Evolutionary conservation across 2,113 vertebrate species (phyloP), one percentile per base, ranked within the genome.

Genomic region (Buteo buteo): DNA sequence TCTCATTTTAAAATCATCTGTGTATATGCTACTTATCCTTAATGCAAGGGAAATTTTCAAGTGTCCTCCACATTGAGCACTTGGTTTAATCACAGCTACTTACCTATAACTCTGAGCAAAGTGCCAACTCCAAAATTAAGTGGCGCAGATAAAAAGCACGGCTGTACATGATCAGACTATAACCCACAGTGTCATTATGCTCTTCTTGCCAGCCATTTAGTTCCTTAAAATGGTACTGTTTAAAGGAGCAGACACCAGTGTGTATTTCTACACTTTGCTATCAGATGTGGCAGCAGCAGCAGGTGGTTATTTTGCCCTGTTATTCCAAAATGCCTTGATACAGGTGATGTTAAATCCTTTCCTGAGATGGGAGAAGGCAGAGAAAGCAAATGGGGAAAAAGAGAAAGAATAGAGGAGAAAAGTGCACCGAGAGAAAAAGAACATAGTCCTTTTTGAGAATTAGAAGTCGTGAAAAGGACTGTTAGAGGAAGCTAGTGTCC

Each of bases 31-130:
- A 44, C 24, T 1, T 34, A 18, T 57, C 36, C 38, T 29, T 54
- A 59, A 58, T 2, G 3, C 42, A 77, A 62, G 17, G 24, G 59
- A 70, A 83, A 54, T 49, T 73, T 90, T 73, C 26, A 32, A n/a
- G 29, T 10, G 12, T 58, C 55, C 50, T 81, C 78, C 38, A 44
- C 9, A 8, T 5, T 4, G 29, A 73, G 11, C 9, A 14, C 13
- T 24, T 32, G 31, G 32, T 6, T 70, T 69, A 73, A 72, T 40
- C 69, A 36, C 31, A 61, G 8, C 14, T 69, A 34, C 92, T 65
- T 95, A 96, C 94, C 93, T 95, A 59, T 82, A 85, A 97, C 93
- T 3, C 49, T 92, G 58, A 98, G 94, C 55, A 77, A 77, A 47
- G 93, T 95, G 34, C 93, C 88, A 0, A 1, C 6, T 58, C 96